A percentile compares a stretch with the other conserved stretches of the same genome.
phyloP scores from a whole-genome alignment of 2,113 vertebrate genomes.

The Tetrao urogallus region DNA sequence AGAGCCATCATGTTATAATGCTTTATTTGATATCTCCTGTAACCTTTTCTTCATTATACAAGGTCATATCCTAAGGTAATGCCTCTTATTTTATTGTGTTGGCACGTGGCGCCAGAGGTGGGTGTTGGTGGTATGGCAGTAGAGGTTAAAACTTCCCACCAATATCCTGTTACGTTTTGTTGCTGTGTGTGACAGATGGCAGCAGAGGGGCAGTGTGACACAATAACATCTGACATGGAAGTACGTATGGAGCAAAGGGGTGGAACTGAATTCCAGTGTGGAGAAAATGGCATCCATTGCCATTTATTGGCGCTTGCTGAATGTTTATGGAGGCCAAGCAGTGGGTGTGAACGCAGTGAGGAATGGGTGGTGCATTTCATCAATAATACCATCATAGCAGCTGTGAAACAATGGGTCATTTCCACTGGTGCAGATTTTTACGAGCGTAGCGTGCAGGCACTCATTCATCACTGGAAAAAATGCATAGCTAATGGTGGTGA shows the following conservation, averaged over 20 bases:
- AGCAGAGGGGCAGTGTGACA: too few relatives aligned
- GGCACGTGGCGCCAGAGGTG: neutral
- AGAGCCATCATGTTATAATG: constrained; percentile 6
- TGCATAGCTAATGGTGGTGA: neutral
- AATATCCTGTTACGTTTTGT: too few relatives aligned
- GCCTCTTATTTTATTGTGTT: neutral
- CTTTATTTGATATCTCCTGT: neutral
- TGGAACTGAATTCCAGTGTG: neutral
- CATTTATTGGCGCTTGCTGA: neutral
- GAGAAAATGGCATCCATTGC: neutral
- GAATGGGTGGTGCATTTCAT: neutral
- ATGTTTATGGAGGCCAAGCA: neutral
- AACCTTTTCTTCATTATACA: constrained; percentile 15
- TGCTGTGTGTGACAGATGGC: too few relatives aligned
- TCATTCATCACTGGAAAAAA: neutral
- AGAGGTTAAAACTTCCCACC: neutral
- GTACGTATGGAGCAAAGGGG: neutral
- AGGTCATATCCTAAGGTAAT: neutral
- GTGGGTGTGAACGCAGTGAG: neutral
- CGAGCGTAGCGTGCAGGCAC: neutral
- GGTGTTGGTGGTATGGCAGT: neutral
- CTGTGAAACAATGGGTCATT: neutral
- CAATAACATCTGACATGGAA: too few relatives aligned
- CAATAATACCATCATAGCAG: neutral
- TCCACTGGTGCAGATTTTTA: neutral